A percentile compares a stretch with the other conserved stretches of the same genome.
Conservation (phyloP, 2,797 vertebrate species). For the Parambassis ranga region DNA sequence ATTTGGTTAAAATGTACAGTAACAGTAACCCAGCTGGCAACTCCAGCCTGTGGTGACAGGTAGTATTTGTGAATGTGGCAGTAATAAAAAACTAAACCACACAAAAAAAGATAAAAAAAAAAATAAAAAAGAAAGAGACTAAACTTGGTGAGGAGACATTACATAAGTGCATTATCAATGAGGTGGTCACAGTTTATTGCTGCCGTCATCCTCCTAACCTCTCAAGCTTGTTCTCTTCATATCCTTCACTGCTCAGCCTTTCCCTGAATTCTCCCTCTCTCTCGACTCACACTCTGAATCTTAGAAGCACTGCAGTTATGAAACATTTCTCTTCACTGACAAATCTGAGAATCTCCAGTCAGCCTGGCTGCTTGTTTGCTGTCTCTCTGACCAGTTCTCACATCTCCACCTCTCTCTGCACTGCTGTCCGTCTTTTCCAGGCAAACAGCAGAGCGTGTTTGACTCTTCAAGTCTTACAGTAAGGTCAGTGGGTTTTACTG, state of each 20-base stretch:
- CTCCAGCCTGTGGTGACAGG: too few relatives aligned
- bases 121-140: too few relatives aligned
- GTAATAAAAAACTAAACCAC: too few relatives aligned
- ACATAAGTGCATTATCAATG: not conserved
- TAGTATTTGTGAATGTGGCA: too few relatives aligned
- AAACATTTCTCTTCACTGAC: not conserved
- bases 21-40: too few relatives aligned
- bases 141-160: too few relatives aligned
- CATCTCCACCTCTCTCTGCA: too few relatives aligned
- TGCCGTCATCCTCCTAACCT: not conserved
- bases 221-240: not conserved
- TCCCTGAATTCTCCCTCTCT: not conserved
- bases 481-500: not conserved
- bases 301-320: not conserved
- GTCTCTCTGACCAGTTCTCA: too few relatives aligned
- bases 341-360: not conserved
- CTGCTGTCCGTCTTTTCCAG: not conserved
- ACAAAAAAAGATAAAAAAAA: too few relatives aligned
- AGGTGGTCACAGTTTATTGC: constrained; percentile 1
- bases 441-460: not conserved
- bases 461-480: not conserved
- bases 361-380: not conserved
- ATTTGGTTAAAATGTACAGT: too few relatives aligned
- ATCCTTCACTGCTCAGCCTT: not conserved
- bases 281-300: not conserved